Percentiles rank a stretch among this genome's conserved stretches.
Evolutionary conservation across 2,113 vertebrate genomes (phyloP).

Genomic region (Sceloporus undulatus): DNA sequence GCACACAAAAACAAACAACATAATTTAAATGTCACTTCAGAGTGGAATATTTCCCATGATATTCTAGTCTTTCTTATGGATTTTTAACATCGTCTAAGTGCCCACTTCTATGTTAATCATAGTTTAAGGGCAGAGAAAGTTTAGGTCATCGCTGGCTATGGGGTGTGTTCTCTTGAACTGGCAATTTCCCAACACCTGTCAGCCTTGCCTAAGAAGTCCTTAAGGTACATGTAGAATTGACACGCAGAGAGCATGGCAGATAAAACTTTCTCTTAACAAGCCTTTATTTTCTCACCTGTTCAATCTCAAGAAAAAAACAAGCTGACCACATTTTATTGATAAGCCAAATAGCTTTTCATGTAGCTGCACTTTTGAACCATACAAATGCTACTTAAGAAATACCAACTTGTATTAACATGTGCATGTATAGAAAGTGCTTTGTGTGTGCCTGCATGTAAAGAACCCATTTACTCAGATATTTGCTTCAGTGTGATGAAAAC

Average conservation of each 20-base stretch:
- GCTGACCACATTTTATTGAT: conserved; percentile 80
- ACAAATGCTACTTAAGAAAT: conserved; percentile 54
- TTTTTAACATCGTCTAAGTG: background rate
- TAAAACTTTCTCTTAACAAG: conserved; percentile 22
- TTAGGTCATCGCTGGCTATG: background rate
- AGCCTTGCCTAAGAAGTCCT: background rate
- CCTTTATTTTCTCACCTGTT: conserved; percentile 50
- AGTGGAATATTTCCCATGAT: background rate
- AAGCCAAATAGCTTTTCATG: conserved; percentile 58
- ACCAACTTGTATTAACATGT: conserved; percentile 68
- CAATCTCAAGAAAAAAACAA: conserved; percentile 57
- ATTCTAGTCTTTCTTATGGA: background rate
- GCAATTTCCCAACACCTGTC: background rate
- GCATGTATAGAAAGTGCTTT: conserved; percentile 20
- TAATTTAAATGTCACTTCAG: background rate
- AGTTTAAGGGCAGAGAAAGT: background rate
- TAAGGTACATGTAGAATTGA: background rate
- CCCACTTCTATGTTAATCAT: background rate
- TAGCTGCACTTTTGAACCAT: conserved; percentile 72
- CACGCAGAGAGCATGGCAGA: background rate
- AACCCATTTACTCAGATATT: background rate
- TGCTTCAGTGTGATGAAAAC: background rate
- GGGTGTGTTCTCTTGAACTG: background rate
- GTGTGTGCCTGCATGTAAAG: background rate
- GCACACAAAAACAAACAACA: background rate